A percentile compares a stretch with the other conserved stretches of the same genome.
These are phyloP conservation scores for Sarcophilus harrisii DNA, from an alignment of 2,797 vertebrate genomes.

Conservation along the genomic window DNA sequence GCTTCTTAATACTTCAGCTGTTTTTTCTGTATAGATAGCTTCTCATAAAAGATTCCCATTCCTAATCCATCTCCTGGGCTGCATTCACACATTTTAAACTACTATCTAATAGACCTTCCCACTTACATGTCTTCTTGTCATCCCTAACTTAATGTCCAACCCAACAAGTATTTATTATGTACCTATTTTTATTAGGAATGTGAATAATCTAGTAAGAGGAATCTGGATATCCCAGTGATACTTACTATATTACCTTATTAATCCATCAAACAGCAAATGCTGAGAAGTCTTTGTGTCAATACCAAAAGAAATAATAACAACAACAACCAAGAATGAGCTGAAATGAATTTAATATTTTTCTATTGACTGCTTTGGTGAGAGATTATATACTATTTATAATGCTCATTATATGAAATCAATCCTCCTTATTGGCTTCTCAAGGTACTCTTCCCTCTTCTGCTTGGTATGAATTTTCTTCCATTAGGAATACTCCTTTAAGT, in stretches of 20 bases:
- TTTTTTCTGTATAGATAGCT: background rate
- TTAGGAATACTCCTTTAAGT: background rate
- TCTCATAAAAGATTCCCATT: background rate
- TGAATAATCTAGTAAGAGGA: background rate
- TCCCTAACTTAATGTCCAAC: too few relatives aligned
- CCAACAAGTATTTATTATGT: too few relatives aligned
- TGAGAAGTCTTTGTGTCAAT: background rate
- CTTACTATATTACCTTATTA: background rate
- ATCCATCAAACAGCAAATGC: background rate
- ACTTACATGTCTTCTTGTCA: too few relatives aligned
- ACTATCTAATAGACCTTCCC: too few relatives aligned
- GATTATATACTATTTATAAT: background rate
- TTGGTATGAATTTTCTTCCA: background rate
- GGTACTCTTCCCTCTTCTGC: background rate
- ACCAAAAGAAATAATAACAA: background rate
- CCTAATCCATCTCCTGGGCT: too few relatives aligned
- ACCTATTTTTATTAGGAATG: too few relatives aligned
- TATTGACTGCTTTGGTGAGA: slow-evolving; percentile 17
- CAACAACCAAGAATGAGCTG: background rate
- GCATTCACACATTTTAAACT: too few relatives aligned
- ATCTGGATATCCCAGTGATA: background rate
- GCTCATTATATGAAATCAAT: background rate
- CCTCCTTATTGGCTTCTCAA: background rate
- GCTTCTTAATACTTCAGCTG: background rate
- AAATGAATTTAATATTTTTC: background rate